A percentile compares a stretch with the other conserved stretches of the same genome.
Conservation (phyloP, 2,888 invertebrate species). For the Isotomurus palustris region DNA sequence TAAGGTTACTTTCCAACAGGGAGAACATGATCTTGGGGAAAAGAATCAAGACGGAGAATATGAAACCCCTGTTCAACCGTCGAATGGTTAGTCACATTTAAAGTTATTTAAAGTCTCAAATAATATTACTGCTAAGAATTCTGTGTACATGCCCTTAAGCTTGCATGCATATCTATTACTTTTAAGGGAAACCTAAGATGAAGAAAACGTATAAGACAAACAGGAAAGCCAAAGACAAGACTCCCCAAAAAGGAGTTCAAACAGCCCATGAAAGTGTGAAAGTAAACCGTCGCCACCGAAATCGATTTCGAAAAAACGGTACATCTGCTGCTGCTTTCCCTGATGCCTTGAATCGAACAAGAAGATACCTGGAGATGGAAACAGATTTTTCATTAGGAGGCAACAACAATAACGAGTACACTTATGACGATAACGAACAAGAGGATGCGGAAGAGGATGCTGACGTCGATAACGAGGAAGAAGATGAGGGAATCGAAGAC, state of each 20-base stretch:
- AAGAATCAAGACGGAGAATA: conserved; percentile 15
- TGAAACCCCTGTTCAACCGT: too few relatives aligned
- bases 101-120: neutral
- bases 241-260: conserved; percentile 21
- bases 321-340: neutral
- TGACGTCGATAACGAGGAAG: neutral
- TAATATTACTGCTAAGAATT: neutral
- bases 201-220: conserved; percentile 16
- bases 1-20: conserved; percentile 38
- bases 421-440: conserved; percentile 5
- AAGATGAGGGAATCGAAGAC: conserved; percentile 9
- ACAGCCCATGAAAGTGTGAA: conserved; percentile 36
- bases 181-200: conserved; percentile 13
- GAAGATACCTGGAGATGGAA: neutral
- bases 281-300: conserved; percentile 20
- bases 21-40: conserved; percentile 25
- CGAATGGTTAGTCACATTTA: too few relatives aligned
- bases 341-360: neutral
- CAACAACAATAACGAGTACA: neutral
- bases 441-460: conserved; percentile 7
- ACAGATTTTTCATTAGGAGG: neutral
- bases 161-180: neutral
- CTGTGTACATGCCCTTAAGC: conserved; percentile 4
- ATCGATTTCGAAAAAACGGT: conserved; percentile 7
- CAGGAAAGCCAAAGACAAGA: conserved; percentile 10